Evolutionary conservation across 1,140 invertebrate genomes (phyloP).

Genomic region (Eumaeus atala): DNA sequence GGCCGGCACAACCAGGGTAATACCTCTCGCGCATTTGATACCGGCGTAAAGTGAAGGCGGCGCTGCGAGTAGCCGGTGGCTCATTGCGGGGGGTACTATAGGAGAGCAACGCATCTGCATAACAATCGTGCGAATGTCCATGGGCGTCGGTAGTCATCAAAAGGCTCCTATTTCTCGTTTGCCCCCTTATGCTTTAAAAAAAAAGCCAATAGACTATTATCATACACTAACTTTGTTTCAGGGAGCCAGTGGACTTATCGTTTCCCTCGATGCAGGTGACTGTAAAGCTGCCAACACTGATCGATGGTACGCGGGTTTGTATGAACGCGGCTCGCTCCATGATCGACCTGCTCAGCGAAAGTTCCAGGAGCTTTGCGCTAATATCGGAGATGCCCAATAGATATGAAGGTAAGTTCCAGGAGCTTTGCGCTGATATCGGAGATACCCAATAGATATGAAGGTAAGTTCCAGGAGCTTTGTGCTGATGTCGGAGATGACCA

Average conservation of each 20-base stretch:
- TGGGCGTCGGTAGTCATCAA: too few relatives aligned
- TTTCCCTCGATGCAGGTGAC: slow-evolving; percentile 49
- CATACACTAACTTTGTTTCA: slow-evolving; percentile 28
- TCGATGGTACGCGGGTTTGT: slow-evolving; percentile 48
- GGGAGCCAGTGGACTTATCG: slow-evolving; percentile 49
- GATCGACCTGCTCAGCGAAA: slow-evolving; percentile 58
- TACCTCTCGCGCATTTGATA: too few relatives aligned
- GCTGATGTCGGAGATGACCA: slow-evolving; percentile 35
- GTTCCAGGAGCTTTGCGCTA: slow-evolving; percentile 38
- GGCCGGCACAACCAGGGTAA: too few relatives aligned
- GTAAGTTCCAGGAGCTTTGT: slow-evolving; percentile 32
- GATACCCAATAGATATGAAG: slow-evolving; percentile 45
- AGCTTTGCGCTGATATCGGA: slow-evolving; percentile 33
- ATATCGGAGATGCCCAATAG: slow-evolving; percentile 39
- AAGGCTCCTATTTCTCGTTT: too few relatives aligned
- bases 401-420: slow-evolving; percentile 38
- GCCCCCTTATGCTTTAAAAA: too few relatives aligned
- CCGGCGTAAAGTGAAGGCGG: too few relatives aligned
- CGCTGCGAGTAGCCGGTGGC: too few relatives aligned
- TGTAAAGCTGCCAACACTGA: slow-evolving; percentile 49
- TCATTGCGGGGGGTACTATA: too few relatives aligned
- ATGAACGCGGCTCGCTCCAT: slow-evolving; percentile 51
- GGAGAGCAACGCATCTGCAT: too few relatives aligned
- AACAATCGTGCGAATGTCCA: too few relatives aligned
- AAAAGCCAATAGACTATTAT: not conserved